Conservation (phyloP, 2,113 vertebrate genomes). For the Eulemur rufifrons region DNA sequence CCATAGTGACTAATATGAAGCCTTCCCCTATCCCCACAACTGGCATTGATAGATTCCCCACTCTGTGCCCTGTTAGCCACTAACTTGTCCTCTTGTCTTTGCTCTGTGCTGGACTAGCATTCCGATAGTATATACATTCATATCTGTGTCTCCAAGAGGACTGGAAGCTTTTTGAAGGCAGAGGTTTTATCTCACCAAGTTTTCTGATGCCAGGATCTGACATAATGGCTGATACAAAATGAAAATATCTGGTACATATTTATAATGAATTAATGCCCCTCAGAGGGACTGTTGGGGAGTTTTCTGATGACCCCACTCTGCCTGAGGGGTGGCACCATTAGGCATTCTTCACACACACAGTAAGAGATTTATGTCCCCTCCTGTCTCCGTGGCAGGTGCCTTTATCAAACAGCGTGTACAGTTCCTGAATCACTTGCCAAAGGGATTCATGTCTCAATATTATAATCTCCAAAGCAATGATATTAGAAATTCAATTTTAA, state of each 20-base stretch:
- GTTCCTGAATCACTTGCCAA: slow-evolving; percentile 58
- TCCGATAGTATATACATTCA: rapidly evolving
- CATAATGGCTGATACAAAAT: background rate
- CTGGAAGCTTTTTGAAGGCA: slow-evolving; percentile 38
- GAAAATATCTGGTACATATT: background rate
- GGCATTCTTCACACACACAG: background rate
- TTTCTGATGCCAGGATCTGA: background rate
- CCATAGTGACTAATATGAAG: background rate
- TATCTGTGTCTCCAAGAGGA: background rate
- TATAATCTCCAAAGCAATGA: slow-evolving; percentile 53
- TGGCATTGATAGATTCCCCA: background rate
- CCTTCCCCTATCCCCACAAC: background rate
- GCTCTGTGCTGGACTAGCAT: background rate
- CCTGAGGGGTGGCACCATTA: background rate
- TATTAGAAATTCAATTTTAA: slow-evolving; percentile 74
- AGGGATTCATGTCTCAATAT: slow-evolving; percentile 74
- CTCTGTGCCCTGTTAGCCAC: background rate
- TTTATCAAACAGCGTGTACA: slow-evolving; percentile 25
- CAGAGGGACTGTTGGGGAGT: background rate
- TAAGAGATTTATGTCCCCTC: slow-evolving; percentile 58
- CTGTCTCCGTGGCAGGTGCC: slow-evolving; percentile 56
- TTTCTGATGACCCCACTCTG: background rate
- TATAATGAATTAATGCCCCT: background rate
- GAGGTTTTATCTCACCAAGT: background rate
- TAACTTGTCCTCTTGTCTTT: background rate